These are phyloP conservation scores for Epinotia demarniana DNA, from an alignment of 2,888 invertebrate genomes.

Conservation along the genomic window DNA sequence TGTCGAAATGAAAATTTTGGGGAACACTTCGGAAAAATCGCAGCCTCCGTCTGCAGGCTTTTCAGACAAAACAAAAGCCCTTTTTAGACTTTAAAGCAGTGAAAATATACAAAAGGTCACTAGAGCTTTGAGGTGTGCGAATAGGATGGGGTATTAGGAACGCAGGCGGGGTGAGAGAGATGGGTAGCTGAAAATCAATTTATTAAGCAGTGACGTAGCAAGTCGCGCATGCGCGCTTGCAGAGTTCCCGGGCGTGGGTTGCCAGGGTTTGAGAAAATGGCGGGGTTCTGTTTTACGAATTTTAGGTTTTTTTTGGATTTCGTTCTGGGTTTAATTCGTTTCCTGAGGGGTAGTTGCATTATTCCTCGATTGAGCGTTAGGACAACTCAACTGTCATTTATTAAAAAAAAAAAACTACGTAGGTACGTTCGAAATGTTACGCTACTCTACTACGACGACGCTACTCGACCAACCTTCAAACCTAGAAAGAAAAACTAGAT, in stretches of 20 bases:
- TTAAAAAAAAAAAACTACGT: too few species aligned
- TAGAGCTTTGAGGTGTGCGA: conserved; percentile 71
- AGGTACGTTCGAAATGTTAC: too few species aligned
- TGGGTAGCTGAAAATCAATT: conserved; percentile 82
- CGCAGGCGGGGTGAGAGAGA: conserved; percentile 58
- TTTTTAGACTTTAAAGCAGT: conserved; percentile 68
- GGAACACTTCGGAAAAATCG: conserved; percentile 60
- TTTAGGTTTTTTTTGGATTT: background rate
- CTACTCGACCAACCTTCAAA: too few species aligned
- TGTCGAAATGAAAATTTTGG: conserved; percentile 12
- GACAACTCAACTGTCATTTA: too few species aligned
- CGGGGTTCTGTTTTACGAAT: background rate
- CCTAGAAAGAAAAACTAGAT: too few species aligned
- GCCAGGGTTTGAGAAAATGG: conserved; percentile 55
- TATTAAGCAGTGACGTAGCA: conserved; percentile 84
- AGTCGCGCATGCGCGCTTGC: conserved; percentile 73
- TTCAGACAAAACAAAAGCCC: conserved; percentile 78
- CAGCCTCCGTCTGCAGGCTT: conserved; percentile 65
- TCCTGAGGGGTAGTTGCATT: too few species aligned
- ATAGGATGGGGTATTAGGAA: conserved; percentile 58
- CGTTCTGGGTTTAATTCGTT: too few species aligned
- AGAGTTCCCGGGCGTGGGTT: conserved; percentile 75
- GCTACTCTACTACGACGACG: too few species aligned
- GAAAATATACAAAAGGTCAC: conserved; percentile 82
- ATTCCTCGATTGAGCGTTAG: too few species aligned